Base-by-base conservation (phyloP, 2,113 vertebrate species). In the Agelaius tricolor region DNA sequence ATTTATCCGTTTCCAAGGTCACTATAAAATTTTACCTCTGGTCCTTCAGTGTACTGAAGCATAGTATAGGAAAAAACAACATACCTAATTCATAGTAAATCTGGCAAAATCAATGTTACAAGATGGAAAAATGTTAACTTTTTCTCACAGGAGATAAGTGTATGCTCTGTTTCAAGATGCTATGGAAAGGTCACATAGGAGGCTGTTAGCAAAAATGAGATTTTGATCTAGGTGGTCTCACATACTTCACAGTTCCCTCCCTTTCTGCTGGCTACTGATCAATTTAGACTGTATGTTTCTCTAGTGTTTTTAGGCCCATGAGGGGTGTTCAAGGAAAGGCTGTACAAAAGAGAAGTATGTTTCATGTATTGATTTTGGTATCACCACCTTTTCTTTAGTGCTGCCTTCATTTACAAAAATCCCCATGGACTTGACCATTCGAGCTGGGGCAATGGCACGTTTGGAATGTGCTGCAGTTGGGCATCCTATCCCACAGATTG, bases 371-470 rank as follows among this genome's bases (percentile, higher is more conserved):
- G 7, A 79, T 79, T 84, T 67, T 81, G 37, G 1, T 91, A 44
- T 94, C n/a, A 11, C 46, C 13, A 15, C 54, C 26, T 96, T 92
- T 62, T 39, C 54, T 97, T 71, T 69, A 99, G 99, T 99, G 99
- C 97, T 99, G 31, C 99, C 99, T 8, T 99, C 98, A 5, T 99
- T 99, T 97, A 99, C 98, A 35, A 99, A 99, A 97, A 99, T 97
- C 46, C 99, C 99, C 12, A 99, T 99, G 98, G 99, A 99, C 85
- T 97, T 99, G 68, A 99, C 99, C 18, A 98, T 99, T 87, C 98
- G 99, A 0, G 98, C 98, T 0, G 99, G 99, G 28, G 98, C 99
- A 6, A 99, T 98, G 51, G 99, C 99, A 1, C 98, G 99, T 58
- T 95, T 99, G 82, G 99, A 99, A 80, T 99, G 99, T 8, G 99